These are phyloP conservation scores for Erithacus rubecula DNA, from an alignment of 2,797 vertebrate genomes.

Conservation along the genomic window DNA sequence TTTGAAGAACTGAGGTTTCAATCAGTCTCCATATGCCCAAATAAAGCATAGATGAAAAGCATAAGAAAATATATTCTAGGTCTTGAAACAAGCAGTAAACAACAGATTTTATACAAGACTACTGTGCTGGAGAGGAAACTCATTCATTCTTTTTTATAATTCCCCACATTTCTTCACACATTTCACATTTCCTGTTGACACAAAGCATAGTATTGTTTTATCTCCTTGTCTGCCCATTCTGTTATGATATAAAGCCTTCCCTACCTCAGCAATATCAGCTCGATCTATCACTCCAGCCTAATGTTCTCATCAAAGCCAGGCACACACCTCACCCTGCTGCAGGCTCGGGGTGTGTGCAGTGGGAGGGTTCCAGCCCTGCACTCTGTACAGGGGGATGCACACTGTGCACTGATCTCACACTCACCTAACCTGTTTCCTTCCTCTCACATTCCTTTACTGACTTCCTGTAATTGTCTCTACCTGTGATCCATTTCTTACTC, in stretches of 20 bases:
- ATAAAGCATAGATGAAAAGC: not conserved
- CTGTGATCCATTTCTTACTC: not conserved
- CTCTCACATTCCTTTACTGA: not conserved
- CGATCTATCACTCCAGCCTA: conserved; percentile 25
- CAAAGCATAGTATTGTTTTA: conserved; percentile 39
- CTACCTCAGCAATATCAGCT: not conserved
- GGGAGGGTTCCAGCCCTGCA: not conserved
- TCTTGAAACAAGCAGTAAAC: conserved; percentile 3
- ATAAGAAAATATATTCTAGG: not conserved
- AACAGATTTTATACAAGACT: not conserved
- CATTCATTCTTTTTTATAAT: conserved; percentile 1
- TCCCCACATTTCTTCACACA: not conserved
- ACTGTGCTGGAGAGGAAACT: not conserved
- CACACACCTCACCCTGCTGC: not conserved
- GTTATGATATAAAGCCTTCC: conserved; percentile 21
- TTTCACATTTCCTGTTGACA: conserved; percentile 16
- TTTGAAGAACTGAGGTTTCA: not conserved
- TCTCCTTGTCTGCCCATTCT: not conserved
- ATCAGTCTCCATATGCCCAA: not conserved
- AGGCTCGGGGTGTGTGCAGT: not conserved
- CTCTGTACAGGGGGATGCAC: not conserved
- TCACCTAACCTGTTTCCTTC: not conserved
- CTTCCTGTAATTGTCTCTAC: not conserved
- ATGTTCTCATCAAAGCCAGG: not conserved
- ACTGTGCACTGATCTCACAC: not conserved